Evolutionary conservation across 2,113 vertebrate species (phyloP).

Genomic region (Willisornis vidua): DNA sequence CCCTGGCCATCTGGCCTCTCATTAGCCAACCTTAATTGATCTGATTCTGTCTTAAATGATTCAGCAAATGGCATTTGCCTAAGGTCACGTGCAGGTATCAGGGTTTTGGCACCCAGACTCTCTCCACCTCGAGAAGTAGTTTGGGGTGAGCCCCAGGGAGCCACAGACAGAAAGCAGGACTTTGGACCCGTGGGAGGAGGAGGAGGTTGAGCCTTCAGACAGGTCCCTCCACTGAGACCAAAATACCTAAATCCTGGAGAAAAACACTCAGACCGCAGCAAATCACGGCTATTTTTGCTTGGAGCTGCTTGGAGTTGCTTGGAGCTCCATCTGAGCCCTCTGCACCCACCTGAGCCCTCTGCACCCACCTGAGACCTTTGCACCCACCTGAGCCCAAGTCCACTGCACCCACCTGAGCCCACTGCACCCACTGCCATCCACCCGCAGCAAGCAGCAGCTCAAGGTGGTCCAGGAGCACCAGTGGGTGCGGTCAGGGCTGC

Average conservation of each 20-base stretch:
- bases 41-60: slow-evolving; percentile 49
- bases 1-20: neutral
- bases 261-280: neutral
- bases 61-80: neutral
- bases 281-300: neutral
- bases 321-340: neutral
- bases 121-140: neutral
- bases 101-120: neutral
- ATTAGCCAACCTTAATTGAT: slow-evolving; percentile 56
- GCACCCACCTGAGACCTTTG: neutral
- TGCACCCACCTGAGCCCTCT: neutral
- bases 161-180: neutral
- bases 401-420: neutral
- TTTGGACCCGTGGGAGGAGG: neutral
- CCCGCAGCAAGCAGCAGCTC: fast-evolving
- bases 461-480: neutral
- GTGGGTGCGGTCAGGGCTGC: neutral
- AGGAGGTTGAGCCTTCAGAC: neutral
- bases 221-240: fast-evolving
- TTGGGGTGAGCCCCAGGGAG: neutral
- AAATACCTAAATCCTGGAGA: neutral
- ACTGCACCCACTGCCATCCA: neutral
- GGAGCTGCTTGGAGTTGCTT: no score
- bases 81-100: neutral
- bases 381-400: neutral